A percentile compares a stretch with the other conserved stretches of the same genome.
Conservation (phyloP, 2,888 invertebrate genomes). For the Noctuana brunneofusca region DNA sequence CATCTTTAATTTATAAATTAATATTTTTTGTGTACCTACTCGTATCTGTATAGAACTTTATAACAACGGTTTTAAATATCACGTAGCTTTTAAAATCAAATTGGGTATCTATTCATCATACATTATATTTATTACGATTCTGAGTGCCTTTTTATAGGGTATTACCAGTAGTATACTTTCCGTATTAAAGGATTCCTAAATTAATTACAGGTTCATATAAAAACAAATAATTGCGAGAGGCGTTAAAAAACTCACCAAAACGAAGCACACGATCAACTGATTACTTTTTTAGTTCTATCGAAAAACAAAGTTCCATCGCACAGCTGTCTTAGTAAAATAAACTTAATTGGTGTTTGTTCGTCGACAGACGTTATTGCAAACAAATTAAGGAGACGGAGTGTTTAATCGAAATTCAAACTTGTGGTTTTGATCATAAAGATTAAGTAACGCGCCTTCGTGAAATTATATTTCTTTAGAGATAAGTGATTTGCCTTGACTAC, state of each 20-base stretch:
- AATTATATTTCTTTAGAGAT: conserved; percentile 7
- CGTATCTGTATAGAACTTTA: too few species aligned
- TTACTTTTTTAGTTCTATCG: conserved; percentile 3
- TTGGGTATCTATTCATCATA: too few species aligned
- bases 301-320: conserved; percentile 44
- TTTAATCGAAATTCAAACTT: conserved; percentile 18
- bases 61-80: too few species aligned
- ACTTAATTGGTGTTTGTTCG: conserved; percentile 56
- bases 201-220: not conserved
- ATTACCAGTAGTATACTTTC: too few species aligned
- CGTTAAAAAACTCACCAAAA: conserved; percentile 10
- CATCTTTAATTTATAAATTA: too few species aligned
- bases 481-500: conserved; percentile 5
- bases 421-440: conserved; percentile 6
- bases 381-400: conserved; percentile 49
- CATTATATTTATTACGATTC: too few species aligned
- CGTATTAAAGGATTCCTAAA: conserved; percentile 1
- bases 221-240: conserved; percentile 7
- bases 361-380: conserved; percentile 67
- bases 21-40: too few species aligned
- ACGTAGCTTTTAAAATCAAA: too few species aligned
- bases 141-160: too few species aligned
- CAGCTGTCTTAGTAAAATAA: conserved; percentile 62
- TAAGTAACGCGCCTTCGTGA: not conserved
- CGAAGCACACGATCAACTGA: conserved; percentile 7